Base-by-base conservation (phyloP, 1,140 invertebrate species). In the Oedothorax gibbosus region DNA sequence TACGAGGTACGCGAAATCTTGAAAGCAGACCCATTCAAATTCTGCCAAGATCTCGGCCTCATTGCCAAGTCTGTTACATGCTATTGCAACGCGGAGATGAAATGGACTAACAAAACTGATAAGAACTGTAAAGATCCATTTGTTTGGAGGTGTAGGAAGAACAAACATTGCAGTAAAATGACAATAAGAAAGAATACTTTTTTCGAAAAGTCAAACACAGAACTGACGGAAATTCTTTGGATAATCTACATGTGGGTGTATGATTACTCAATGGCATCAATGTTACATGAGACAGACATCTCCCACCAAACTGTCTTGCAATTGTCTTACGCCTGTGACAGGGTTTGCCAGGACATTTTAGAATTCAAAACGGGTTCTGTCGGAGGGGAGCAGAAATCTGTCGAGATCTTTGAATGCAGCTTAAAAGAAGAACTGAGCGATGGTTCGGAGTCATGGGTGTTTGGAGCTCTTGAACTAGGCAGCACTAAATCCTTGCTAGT, bases 31-130 rank as follows among this genome's bases (percentile, higher is more conserved):
- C 10, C 53, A 1, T 53, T 71, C 18, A 51, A 53, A 51, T 71
- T 71, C 53, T 71, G 69, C 53, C 69, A 71, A n/a, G 69, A 71
- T 51, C 49, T 51, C 15, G 53, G 53, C 15, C 69, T 71, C 20
- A n/a, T 71, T 51, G 69, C 69, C 35, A 51, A 49, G 50, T 71
- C 69, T 51, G 69, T 53, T n/a, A 71, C 14, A 7, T 71, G 69
- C 49, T n/a, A 18, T 51, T 71, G 69, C 53, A 51, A 51, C 9
- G 50, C 15, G 2, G 0, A 11, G n/a, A 50, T 50, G 35, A 51
- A 35, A 35, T 35, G 35, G 35, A 5, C 49, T n/a, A 14, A 53
- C 8, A n/a, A 8, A 7, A 2, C 7, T 51, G n/a, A n/a, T 7
- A 71, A 6, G 14, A 51, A 71, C 6, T 50, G 14, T 15, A 51